Conservation (phyloP, 1,140 invertebrate genomes). For the Saccostrea glomerata region DNA sequence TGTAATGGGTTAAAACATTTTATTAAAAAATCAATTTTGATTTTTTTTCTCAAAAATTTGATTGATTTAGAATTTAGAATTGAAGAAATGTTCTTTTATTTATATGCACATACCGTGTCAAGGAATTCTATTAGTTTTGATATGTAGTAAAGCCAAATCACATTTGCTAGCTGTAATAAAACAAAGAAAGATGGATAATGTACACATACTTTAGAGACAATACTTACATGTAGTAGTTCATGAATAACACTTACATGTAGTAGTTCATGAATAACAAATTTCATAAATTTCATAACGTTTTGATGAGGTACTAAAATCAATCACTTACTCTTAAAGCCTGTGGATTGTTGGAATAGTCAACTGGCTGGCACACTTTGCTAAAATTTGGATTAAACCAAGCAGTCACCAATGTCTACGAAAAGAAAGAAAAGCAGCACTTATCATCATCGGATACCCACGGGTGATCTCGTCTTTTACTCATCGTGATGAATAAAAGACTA, state of each 20-base stretch:
- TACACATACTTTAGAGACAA: too few species aligned
- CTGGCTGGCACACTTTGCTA: conserved; percentile 68
- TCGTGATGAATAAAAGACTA: too few species aligned
- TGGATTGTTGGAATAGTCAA: conserved; percentile 69
- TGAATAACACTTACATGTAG: too few species aligned
- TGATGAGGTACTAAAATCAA: neutral
- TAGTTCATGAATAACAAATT: too few species aligned
- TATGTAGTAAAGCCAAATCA: conserved; percentile 97
- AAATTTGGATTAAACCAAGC: conserved; percentile 53
- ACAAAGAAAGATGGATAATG: conserved; percentile 75
- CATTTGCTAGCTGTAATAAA: conserved; percentile 85
- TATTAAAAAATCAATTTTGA: neutral
- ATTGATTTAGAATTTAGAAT: neutral
- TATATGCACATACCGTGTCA: conserved; percentile 84
- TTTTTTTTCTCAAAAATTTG: neutral
- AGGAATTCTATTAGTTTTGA: conserved; percentile 97
- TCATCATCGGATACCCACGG: too few species aligned
- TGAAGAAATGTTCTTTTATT: neutral
- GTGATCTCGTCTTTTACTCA: too few species aligned
- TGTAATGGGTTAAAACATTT: conserved; percentile 51
- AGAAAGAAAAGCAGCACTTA: too few species aligned
- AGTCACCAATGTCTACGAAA: neutral
- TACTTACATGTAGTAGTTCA: too few species aligned
- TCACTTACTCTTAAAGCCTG: conserved; percentile 64
- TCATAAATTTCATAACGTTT: too few species aligned